Evolutionary conservation across 2,888 invertebrate species (phyloP).

Genomic region (Callinectes sapidus): DNA sequence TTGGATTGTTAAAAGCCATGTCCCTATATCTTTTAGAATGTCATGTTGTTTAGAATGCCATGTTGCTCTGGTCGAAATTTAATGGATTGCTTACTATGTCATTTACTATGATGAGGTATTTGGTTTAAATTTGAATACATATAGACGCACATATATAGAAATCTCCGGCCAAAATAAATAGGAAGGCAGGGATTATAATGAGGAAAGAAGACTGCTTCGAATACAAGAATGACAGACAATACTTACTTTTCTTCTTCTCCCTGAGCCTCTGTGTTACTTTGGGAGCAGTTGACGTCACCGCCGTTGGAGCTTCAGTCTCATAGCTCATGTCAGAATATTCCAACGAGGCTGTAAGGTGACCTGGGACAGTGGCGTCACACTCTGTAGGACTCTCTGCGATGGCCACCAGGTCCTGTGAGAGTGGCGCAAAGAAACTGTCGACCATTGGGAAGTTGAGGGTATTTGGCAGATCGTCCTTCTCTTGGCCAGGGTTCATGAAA

Average conservation of each 20-base stretch:
- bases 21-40: neutral
- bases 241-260: slow-evolving; percentile 27
- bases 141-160: neutral
- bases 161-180: no score
- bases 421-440: neutral
- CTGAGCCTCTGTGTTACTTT: neutral
- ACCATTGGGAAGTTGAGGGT: neutral
- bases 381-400: neutral
- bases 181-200: neutral
- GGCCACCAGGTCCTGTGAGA: neutral
- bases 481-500: neutral
- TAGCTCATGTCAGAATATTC: neutral
- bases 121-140: neutral
- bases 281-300: neutral
- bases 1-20: neutral
- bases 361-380: neutral
- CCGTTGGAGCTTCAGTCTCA: neutral
- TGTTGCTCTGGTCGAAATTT: neutral
- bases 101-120: neutral
- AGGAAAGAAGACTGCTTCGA: neutral
- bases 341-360: neutral
- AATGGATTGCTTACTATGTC: neutral
- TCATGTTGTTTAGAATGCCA: neutral
- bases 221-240: neutral
- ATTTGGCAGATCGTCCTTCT: neutral